A percentile compares a stretch with the other conserved stretches of the same genome.
Evolutionary conservation across 2,888 invertebrate genomes (phyloP).

Genomic region (Epinotia nisella): DNA sequence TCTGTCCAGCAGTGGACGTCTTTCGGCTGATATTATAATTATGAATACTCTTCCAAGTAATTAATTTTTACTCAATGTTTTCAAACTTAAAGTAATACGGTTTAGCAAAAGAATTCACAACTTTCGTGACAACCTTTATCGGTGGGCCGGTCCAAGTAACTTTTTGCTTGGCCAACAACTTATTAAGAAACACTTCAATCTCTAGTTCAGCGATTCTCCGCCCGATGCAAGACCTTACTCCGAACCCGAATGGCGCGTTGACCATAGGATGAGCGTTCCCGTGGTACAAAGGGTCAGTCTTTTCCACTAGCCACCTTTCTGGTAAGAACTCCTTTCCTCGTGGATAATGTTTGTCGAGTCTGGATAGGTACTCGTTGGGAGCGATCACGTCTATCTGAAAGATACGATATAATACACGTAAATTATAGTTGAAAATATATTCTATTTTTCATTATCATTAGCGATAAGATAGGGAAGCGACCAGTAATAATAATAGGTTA

Average conservation of each 20-base stretch:
- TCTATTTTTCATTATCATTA: neutral
- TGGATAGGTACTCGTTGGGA: conserved; percentile 88
- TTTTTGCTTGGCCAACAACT: conserved; percentile 61
- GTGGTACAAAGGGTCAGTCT: conserved; percentile 70
- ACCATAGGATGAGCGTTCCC: conserved; percentile 85
- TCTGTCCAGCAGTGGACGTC: too few relatives aligned
- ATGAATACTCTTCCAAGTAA: neutral
- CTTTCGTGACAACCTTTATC: conserved; percentile 60
- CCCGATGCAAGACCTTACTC: conserved; percentile 88
- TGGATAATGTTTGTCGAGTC: conserved; percentile 81
- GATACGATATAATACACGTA: neutral
- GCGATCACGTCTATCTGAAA: conserved; percentile 90
- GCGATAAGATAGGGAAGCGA: neutral
- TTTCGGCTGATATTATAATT: too few relatives aligned
- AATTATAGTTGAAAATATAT: neutral
- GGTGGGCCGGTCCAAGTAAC: conserved; percentile 75
- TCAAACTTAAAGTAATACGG: conserved; percentile 69
- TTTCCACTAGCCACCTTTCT: conserved; percentile 88
- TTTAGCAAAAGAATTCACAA: conserved; percentile 64
- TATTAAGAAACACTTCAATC: conserved; percentile 82
- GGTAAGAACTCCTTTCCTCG: conserved; percentile 85
- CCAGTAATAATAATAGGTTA: neutral
- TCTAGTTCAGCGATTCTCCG: conserved; percentile 89
- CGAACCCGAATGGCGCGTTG: conserved; percentile 88
- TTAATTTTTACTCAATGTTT: conserved; percentile 1